Evolutionary conservation across 2,888 invertebrate species (phyloP).

Genomic region (Phrixothrix hirtus): DNA sequence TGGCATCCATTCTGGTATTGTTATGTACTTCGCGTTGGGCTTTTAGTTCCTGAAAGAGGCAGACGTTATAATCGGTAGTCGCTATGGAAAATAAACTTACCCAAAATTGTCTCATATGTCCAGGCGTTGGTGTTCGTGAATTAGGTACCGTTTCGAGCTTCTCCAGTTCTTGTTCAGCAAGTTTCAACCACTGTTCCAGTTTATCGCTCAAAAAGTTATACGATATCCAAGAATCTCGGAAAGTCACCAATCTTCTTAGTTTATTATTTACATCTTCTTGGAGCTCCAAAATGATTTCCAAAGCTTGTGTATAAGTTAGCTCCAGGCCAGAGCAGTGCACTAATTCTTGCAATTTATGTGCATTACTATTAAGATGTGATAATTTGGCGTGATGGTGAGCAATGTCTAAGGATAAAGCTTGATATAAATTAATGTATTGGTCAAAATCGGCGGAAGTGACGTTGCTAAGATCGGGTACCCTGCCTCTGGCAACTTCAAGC

Average conservation of each 20-base stretch:
- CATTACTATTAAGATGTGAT: slow-evolving; percentile 71
- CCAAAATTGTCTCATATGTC: slow-evolving; percentile 83
- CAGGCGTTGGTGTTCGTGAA: slow-evolving; percentile 64
- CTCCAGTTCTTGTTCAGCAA: slow-evolving; percentile 71
- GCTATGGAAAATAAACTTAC: no score
- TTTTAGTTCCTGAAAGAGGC: slow-evolving; percentile 69
- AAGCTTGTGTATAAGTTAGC: slow-evolving; percentile 71
- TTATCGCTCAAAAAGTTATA: slow-evolving; percentile 75
- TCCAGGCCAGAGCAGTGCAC: slow-evolving; percentile 76
- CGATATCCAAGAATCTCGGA: slow-evolving; percentile 76
- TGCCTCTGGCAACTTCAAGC: slow-evolving; percentile 81
- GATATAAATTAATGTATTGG: slow-evolving; percentile 81
- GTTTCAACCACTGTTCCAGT: slow-evolving; percentile 76
- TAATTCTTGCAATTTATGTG: slow-evolving; percentile 73
- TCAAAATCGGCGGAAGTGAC: slow-evolving; percentile 84
- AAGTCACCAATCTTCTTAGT: slow-evolving; percentile 70
- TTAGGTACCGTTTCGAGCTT: slow-evolving; percentile 67
- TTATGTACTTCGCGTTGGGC: slow-evolving; percentile 86
- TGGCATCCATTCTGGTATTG: slow-evolving; percentile 73
- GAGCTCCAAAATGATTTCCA: slow-evolving; percentile 72
- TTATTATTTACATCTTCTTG: slow-evolving; percentile 78
- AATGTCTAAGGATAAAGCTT: slow-evolving; percentile 77
- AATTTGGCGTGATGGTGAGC: slow-evolving; percentile 80
- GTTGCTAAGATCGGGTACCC: slow-evolving; percentile 78
- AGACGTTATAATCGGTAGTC: no score